Percentiles rank a stretch among this genome's conserved stretches.
phyloP scores from a whole-genome alignment of 2,888 invertebrate genomes.

The Pheosia tremula region DNA sequence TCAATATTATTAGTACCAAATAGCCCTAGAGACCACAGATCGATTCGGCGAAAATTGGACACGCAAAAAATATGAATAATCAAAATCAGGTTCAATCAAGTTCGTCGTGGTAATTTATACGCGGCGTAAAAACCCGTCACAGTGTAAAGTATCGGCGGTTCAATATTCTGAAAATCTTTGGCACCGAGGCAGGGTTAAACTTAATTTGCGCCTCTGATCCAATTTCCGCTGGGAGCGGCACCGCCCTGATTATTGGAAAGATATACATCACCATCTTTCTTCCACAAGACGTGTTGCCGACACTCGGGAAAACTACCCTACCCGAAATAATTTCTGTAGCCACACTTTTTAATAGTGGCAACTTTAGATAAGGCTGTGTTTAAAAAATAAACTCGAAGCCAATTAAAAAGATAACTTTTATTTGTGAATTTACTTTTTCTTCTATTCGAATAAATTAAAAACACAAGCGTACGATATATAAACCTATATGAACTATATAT shows the following conservation, averaged over 20 bases:
- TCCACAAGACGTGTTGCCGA: constrained; percentile 31
- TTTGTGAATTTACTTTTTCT: neutral
- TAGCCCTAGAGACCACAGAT: constrained; percentile 10
- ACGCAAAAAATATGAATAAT: constrained; percentile 14
- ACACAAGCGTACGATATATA: too few relatives aligned
- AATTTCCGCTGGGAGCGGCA: constrained; percentile 56
- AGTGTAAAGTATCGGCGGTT: constrained; percentile 24
- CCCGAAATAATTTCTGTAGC: constrained; percentile 35
- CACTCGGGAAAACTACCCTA: constrained; percentile 28
- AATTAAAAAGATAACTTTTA: neutral
- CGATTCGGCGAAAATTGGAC: constrained; percentile 14
- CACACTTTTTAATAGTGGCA: neutral
- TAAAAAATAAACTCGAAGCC: too few relatives aligned
- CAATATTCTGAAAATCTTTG: constrained; percentile 48
- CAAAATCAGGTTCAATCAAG: constrained; percentile 30
- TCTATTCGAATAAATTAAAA: too few relatives aligned
- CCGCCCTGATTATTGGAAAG: constrained; percentile 61
- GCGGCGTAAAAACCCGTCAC: constrained; percentile 12
- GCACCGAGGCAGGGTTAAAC: constrained; percentile 48
- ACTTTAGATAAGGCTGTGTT: too few relatives aligned
- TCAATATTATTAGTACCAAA: neutral
- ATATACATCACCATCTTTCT: constrained; percentile 55
- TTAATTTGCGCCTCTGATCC: constrained; percentile 67
- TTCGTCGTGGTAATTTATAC: constrained; percentile 19
- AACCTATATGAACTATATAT: too few relatives aligned